These are phyloP conservation scores for Parasteatoda tepidariorum DNA, from an alignment of 1,140 invertebrate species.

Conservation along the genomic window DNA sequence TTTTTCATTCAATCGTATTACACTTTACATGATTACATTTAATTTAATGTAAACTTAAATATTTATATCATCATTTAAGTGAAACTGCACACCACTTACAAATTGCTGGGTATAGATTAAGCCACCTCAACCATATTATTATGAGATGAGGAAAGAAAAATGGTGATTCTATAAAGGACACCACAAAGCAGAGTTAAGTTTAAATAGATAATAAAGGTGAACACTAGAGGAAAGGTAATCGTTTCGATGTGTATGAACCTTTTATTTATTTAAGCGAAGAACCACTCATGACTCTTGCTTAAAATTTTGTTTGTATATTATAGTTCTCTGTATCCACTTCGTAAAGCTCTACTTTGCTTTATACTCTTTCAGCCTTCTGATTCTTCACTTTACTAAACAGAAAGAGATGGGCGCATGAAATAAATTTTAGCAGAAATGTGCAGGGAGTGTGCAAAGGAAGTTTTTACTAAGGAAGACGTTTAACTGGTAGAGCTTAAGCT, in stretches of 20 bases:
- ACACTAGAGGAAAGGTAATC: constrained; percentile 47
- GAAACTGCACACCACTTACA: too few relatives aligned
- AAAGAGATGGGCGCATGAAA: neutral
- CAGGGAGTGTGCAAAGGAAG: neutral
- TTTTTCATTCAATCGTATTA: too few relatives aligned
- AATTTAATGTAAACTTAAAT: too few relatives aligned
- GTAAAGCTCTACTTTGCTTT: constrained; percentile 41
- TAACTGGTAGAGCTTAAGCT: neutral
- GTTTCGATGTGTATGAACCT: constrained; percentile 60
- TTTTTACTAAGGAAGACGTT: neutral
- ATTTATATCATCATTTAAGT: too few relatives aligned
- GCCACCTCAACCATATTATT: too few relatives aligned
- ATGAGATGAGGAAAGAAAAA: constrained; percentile 2
- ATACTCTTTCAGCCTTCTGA: neutral
- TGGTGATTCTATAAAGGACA: constrained; percentile 42
- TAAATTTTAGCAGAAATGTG: neutral
- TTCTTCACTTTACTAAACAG: neutral
- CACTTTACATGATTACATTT: too few relatives aligned
- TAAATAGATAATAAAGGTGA: neutral
- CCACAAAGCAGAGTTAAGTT: constrained; percentile 26
- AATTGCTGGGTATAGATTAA: too few relatives aligned
- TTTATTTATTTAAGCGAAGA: constrained; percentile 40
- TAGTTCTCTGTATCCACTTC: constrained; percentile 44
- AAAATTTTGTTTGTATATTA: constrained; percentile 41
- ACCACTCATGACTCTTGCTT: constrained; percentile 8